phyloP scores from a whole-genome alignment of 2,888 invertebrate species.

The Conistra vaccinii region DNA sequence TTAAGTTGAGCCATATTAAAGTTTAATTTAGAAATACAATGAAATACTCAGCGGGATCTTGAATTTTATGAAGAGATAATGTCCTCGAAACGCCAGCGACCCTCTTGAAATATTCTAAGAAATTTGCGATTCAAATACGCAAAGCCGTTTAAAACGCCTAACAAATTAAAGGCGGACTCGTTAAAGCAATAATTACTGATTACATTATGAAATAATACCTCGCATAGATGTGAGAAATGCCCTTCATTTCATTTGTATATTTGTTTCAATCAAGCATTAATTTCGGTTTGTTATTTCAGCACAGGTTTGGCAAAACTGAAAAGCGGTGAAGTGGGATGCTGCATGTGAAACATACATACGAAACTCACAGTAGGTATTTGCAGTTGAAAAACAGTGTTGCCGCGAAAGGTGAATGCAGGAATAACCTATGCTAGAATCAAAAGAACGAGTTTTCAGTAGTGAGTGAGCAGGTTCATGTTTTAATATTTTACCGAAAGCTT shows the following conservation, averaged over 20 bases:
- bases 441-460: constrained; percentile 70
- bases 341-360: constrained; percentile 30
- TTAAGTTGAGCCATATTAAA: constrained; percentile 75
- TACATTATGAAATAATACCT: constrained; percentile 87
- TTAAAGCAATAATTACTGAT: constrained; percentile 90
- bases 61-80: constrained; percentile 91
- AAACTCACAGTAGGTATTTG: constrained; percentile 39
- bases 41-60: constrained; percentile 87
- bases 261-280: constrained; percentile 50
- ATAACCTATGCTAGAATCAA: constrained; percentile 61
- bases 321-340: constrained; percentile 31
- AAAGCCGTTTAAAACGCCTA: constrained; percentile 91
- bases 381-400: constrained; percentile 51
- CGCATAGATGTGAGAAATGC: constrained; percentile 68
- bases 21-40: constrained; percentile 86
- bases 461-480: constrained; percentile 79
- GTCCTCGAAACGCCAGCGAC: constrained; percentile 88
- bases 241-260: constrained; percentile 54
- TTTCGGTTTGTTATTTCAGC: constrained; percentile 25
- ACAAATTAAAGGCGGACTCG: constrained; percentile 90
- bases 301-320: constrained; percentile 27
- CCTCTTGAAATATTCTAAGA: constrained; percentile 90
- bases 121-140: constrained; percentile 91
- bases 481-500: constrained; percentile 86
- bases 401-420: constrained; percentile 53